Conservation (phyloP, 2,888 invertebrate genomes). For the Andrena bicolor region DNA sequence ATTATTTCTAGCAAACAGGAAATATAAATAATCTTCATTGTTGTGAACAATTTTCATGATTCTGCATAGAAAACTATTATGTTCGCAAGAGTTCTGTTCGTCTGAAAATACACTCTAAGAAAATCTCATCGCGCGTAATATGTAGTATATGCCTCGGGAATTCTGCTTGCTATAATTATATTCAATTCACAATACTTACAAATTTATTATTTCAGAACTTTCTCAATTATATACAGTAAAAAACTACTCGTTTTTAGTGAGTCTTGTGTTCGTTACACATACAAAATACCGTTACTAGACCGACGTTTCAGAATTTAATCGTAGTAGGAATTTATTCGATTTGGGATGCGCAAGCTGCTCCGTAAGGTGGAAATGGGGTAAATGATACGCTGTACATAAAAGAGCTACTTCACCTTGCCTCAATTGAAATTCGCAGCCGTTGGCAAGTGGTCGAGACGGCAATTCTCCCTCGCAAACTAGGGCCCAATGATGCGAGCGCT, state of each 20-base stretch:
- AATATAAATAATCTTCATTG: slow-evolving; percentile 23
- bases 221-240: slow-evolving; percentile 54
- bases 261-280: slow-evolving; percentile 27
- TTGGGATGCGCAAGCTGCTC: slow-evolving; percentile 99
- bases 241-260: slow-evolving; percentile 41
- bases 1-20: slow-evolving; percentile 13
- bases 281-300: slow-evolving; percentile 88
- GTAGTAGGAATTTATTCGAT: slow-evolving; percentile 96
- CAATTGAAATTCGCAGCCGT: slow-evolving; percentile 95
- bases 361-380: slow-evolving; percentile 97
- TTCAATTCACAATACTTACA: slow-evolving; percentile 49
- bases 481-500: slow-evolving; percentile 97
- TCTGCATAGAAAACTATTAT: slow-evolving; percentile 48
- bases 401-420: slow-evolving; percentile 97
- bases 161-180: slow-evolving; percentile 30
- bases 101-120: slow-evolving; percentile 53
- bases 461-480: slow-evolving; percentile 95
- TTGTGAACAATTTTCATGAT: slow-evolving; percentile 28
- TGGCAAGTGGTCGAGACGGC: slow-evolving; percentile 93
- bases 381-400: slow-evolving; percentile 92
- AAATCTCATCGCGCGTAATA: slow-evolving; percentile 34
- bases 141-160: slow-evolving; percentile 24
- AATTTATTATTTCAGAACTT: slow-evolving; percentile 29
- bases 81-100: slow-evolving; percentile 22
- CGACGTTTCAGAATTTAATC: slow-evolving; percentile 98